Evolutionary conservation across 2,888 invertebrate species (phyloP).

Genomic region (Romanomermis culicivorax): DNA sequence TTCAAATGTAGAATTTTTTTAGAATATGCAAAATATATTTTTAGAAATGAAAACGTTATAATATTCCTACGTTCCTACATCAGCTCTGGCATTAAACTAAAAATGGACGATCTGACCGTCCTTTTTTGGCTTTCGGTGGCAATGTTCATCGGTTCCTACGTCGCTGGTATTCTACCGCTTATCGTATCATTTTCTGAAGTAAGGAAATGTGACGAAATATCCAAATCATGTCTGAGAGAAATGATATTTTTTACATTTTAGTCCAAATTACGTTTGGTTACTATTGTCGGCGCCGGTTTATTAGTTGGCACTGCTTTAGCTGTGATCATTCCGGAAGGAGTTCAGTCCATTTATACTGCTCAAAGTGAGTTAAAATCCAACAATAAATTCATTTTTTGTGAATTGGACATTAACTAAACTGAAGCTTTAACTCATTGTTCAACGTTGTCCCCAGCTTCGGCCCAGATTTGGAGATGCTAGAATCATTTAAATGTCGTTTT

Average conservation of each 20-base stretch:
- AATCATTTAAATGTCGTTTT: no score
- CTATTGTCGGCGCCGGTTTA: slow-evolving; percentile 84
- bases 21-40: no score
- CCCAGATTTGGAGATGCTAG: no score
- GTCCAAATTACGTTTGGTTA: slow-evolving; percentile 78
- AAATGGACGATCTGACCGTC: slow-evolving; percentile 67
- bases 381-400: no score
- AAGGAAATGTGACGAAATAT: slow-evolving; percentile 21
- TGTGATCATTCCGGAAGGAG: slow-evolving; percentile 95
- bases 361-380: neutral
- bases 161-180: slow-evolving; percentile 80
- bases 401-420: no score
- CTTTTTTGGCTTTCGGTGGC: slow-evolving; percentile 61
- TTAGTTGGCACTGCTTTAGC: slow-evolving; percentile 88
- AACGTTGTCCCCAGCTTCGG: no score
- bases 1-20: no score
- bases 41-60: no score
- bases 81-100: no score
- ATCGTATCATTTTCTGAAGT: slow-evolving; percentile 87
- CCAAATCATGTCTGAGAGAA: no score
- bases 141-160: slow-evolving; percentile 85
- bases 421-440: neutral
- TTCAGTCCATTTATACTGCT: slow-evolving; percentile 38
- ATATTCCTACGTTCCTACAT: no score
- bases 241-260: slow-evolving; percentile 38